Conservation (phyloP, 2,888 invertebrate genomes). For the Dynastes grantii region DNA sequence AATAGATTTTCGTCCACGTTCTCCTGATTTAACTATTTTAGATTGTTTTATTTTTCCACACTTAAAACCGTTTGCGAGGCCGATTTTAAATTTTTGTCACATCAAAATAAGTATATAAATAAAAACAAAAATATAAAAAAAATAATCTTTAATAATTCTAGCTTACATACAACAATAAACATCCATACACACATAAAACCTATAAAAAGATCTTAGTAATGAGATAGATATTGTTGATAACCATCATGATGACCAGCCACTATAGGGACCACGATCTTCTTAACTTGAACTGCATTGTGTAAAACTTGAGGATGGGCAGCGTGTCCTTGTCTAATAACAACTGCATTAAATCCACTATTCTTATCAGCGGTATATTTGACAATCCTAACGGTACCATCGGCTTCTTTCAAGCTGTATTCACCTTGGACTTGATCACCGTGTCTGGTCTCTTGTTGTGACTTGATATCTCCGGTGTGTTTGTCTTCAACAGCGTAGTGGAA, state of each 20-base stretch:
- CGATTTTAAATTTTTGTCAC: too few species aligned
- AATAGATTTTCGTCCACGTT: too few species aligned
- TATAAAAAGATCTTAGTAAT: background rate
- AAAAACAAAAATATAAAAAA: background rate
- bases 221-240: slow-evolving; percentile 7
- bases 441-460: slow-evolving; percentile 43
- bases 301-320: slow-evolving; percentile 38
- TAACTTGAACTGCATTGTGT: slow-evolving; percentile 30
- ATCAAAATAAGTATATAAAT: too few species aligned
- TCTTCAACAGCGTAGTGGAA: slow-evolving; percentile 48
- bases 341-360: slow-evolving; percentile 47
- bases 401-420: slow-evolving; percentile 47
- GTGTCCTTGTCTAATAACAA: slow-evolving; percentile 48
- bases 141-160: slow-evolving; percentile 2
- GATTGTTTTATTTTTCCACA: too few species aligned
- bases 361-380: slow-evolving; percentile 48
- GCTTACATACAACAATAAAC: background rate
- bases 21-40: too few species aligned
- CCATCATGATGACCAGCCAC: slow-evolving; percentile 1
- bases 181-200: background rate
- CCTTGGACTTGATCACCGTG: slow-evolving; percentile 46
- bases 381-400: slow-evolving; percentile 43
- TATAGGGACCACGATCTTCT: slow-evolving; percentile 29
- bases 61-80: too few species aligned
- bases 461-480: slow-evolving; percentile 49